These are phyloP conservation scores for Aporophyla lueneburgensis DNA, from an alignment of 2,888 invertebrate genomes.

Conservation along the genomic window DNA sequence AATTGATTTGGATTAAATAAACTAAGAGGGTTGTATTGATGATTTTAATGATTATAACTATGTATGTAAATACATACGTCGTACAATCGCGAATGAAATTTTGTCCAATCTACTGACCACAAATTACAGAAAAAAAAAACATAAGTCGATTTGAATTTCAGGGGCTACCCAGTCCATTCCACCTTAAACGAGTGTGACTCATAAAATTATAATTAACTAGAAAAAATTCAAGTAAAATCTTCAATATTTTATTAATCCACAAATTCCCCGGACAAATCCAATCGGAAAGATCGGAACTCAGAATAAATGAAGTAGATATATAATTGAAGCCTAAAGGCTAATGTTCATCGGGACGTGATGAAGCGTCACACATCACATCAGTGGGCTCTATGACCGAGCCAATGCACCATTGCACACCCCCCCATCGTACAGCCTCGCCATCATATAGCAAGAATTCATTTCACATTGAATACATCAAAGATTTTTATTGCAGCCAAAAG, in stretches of 20 bases:
- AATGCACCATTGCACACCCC: conserved; percentile 83
- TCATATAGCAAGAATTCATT: conserved; percentile 46
- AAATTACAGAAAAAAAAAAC: too few relatives aligned
- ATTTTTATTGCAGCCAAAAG: conserved; percentile 33
- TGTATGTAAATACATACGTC: too few relatives aligned
- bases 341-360: conserved; percentile 78
- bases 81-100: too few relatives aligned
- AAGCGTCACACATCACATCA: conserved; percentile 79
- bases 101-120: too few relatives aligned
- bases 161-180: too few relatives aligned
- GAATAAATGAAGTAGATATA: conserved; percentile 64
- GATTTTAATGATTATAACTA: too few relatives aligned
- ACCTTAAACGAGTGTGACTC: neutral
- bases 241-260: neutral
- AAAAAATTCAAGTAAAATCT: neutral
- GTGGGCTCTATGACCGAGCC: conserved; percentile 72
- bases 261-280: conserved; percentile 28
- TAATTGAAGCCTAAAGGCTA: conserved; percentile 76
- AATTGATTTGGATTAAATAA: too few relatives aligned
- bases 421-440: conserved; percentile 33
- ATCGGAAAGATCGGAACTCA: conserved; percentile 50
- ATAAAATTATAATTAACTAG: neutral
- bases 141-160: too few relatives aligned
- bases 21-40: too few relatives aligned
- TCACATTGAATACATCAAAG: conserved; percentile 58